Evolutionary conservation across 2,113 vertebrate genomes (phyloP), one percentile per base, ranked within the genome.

Genomic region (Salvator merianae): DNA sequence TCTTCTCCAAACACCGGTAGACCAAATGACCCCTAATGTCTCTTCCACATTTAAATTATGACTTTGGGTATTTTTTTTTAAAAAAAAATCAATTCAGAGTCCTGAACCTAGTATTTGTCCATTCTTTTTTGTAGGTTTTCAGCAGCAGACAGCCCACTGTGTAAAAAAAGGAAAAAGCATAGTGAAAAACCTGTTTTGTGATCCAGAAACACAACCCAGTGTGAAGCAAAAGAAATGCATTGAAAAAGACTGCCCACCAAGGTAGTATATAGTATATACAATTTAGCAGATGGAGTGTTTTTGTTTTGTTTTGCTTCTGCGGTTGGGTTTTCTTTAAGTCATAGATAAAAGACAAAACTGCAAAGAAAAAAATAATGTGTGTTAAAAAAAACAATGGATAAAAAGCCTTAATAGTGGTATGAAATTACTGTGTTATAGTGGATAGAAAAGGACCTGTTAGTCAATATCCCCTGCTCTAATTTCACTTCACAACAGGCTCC

Each of bases 231-330:
- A 97, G 87, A 97, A 96, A 77, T 99, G 99, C 93, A 96, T 97
- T 0, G 96, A 96, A 71, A 96, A 95, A 93, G 97, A 98, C 70
- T 99, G 99, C 82, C 98, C 97, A 0, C 97, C 98, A 87, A 98
- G 98, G 98, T 98, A 90, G 84, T 0, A 0, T 3, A 0, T 5
- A 55, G 32, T n/a, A 5, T 40, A 18, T 59, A 20, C 20, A 59
- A 55, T 2, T 20, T 4, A 59, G 18, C 55, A 59, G 18, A 20
- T 59, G 43, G 43, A 7, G 43, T 47, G 43, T 47, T 5, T 47
- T 9, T 47, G 43, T 47, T 2, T 47, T 47, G 43, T 47, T 47
- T 47, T 47, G 6, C 43, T 47, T 47, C 43, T 47, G 43, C 10
- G 43, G 43, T 47, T 47, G 10, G 43, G 43, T 40, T 6, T 77